Percentiles rank a stretch among this genome's conserved stretches.
phyloP scores from a whole-genome alignment of 2,888 invertebrate species.

The Acleris holmiana region DNA sequence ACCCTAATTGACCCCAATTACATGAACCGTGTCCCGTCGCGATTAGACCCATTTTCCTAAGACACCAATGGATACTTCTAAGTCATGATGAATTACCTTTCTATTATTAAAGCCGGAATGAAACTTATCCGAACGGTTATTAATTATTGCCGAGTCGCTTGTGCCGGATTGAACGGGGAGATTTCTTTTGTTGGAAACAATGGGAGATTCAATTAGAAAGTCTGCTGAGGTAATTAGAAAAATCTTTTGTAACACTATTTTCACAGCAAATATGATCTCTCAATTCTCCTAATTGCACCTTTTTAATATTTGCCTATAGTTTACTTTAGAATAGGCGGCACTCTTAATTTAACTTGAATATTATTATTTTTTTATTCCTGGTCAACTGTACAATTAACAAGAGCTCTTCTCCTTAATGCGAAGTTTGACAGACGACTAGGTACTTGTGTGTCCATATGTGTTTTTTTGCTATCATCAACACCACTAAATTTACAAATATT shows the following conservation, averaged over 20 bases:
- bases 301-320: no score
- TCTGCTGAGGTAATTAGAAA: neutral
- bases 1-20: constrained; percentile 15
- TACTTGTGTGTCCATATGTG: no score
- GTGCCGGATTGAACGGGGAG: constrained; percentile 32
- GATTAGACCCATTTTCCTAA: constrained; percentile 21
- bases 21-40: constrained; percentile 2
- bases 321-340: no score
- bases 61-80: constrained; percentile 30
- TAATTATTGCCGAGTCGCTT: constrained; percentile 40
- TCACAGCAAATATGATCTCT: neutral
- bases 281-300: neutral
- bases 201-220: constrained; percentile 9
- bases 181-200: constrained; percentile 30
- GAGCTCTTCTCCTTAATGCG: no score
- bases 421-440: no score
- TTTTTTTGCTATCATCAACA: no score
- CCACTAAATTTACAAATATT: no score
- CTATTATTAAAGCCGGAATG: constrained; percentile 42
- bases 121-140: constrained; percentile 40
- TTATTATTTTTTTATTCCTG: no score
- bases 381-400: no score
- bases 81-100: constrained; percentile 46
- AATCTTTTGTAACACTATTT: neutral
- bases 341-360: no score